Base-by-base conservation (phyloP, 2,888 invertebrate species). In the Ennomos quercinarius region DNA sequence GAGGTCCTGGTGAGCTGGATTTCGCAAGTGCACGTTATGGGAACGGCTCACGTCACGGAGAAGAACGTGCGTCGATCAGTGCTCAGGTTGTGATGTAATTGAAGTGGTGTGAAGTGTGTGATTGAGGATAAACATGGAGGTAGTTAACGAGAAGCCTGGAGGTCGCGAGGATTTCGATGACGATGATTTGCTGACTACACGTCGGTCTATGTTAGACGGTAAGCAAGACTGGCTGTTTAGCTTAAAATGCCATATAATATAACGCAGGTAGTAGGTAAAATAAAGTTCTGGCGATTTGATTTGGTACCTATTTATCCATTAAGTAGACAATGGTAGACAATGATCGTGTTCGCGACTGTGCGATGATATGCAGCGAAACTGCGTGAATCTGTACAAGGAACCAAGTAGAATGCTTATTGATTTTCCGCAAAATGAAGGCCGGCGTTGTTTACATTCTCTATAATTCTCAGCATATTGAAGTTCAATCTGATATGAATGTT, bases 171-270 rank as follows among this genome's bases (percentile, higher is more conserved):
- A 87, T 51, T 83, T 85, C 57, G 89, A 87, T 43, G 91, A 91
- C 61, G 87, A 88, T 52, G 60, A 61, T 27, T 47, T 51, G 57
- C 81, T 83, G 52, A 74, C 84, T 59, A 87, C 91, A 12, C 86
- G 92, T 3, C 86, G 93, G 50, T 88, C 86, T 74, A 93, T 93
- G 93, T 74, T 93, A 42, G 93, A 93, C 62, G 93, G 93, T 93
- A 74, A 86, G 91, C 43, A 50, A 27, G 6, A 6, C 27, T 27
- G 27, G 27, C 47, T 41, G 12, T 37, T 13, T 43, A 40, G 11
- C 13, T 11, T 48, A 9, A n/a, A 40, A 11, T 45, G 5, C 35
- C 10, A 40, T 12, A 8, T 12, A 9, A 11, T 27, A 13, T n/a
- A 17, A 41, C 11, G 35, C 6, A 44, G 36, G 12, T 11, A 36